Evolutionary conservation across 2,113 vertebrate genomes (phyloP), one percentile per base, ranked within the genome.

Genomic region (Meleagris gallopavo): DNA sequence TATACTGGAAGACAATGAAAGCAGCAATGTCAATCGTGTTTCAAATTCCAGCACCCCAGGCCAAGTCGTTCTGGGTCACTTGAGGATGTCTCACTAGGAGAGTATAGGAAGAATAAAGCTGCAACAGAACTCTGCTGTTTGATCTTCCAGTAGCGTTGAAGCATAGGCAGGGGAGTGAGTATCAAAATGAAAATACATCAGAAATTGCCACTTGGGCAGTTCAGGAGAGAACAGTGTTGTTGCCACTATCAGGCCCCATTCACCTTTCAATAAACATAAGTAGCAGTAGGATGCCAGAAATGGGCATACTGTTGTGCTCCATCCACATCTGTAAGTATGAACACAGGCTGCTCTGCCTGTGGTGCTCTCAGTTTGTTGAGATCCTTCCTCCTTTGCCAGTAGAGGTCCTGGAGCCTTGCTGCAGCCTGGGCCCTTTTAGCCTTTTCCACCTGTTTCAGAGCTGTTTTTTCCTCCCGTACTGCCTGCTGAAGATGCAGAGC

Each of bases 281-380:
- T 7, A 32, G 70, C 61, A 86, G 6, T 13, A 83, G 34, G 22
- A 40, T 30, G 29, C 11, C 36, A n/a, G 48, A 24, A 48, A 13
- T 0, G 2, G 30, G 10, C 2, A 1, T 2, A 11, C 71, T 32
- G 60, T 22, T 48, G 1, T 13, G 12, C 54, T 48, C 36, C 5
- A 17, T 40, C 36, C 64, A 40, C 20, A 20, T 6, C 14, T 27
- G 6, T 14, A 13, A 52, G 30, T 36, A 24, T 60, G 25, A 64
- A 58, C 50, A 10, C 0, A 2, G 55, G 20, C 55, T 24, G 19
- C 27, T 62, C 32, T 25, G 82, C 24, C 30, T 40, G 54, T 34
- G 9, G 30, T 40, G 11, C n/a, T 24, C 18, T 86, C 36, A 48
- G 24, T 40, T 88, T 90, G 80, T 66, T 48, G 46, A 36, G 60